Conservation (phyloP, 2,888 invertebrate species). For the Bursaphelenchus okinawaensis region DNA sequence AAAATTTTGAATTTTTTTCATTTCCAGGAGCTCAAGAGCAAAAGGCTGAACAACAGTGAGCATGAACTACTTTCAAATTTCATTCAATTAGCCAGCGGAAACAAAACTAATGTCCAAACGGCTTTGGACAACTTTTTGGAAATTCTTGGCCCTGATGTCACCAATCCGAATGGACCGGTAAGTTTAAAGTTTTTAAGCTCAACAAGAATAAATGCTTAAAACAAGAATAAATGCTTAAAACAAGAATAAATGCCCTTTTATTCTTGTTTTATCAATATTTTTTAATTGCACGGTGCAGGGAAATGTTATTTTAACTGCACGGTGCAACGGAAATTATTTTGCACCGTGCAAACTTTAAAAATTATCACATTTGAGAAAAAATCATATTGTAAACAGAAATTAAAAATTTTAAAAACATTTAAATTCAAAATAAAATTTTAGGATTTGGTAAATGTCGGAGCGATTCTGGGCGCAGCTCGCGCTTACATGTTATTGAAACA, state of each 20-base stretch:
- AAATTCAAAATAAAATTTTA: too few relatives aligned
- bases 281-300: not conserved
- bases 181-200: too few relatives aligned
- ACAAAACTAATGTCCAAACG: constrained; percentile 75
- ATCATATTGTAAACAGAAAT: too few relatives aligned
- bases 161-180: not conserved
- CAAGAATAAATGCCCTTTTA: not conserved
- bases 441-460: constrained; percentile 67
- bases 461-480: constrained; percentile 77
- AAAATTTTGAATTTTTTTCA: too few relatives aligned
- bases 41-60: constrained; percentile 38
- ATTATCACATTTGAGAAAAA: too few relatives aligned
- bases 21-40: constrained; percentile 42
- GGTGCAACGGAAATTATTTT: too few relatives aligned
- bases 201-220: too few relatives aligned
- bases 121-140: constrained; percentile 75
- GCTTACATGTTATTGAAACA: constrained; percentile 83
- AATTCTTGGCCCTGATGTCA: constrained; percentile 69
- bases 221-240: constrained; percentile 1
- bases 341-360: too few relatives aligned
- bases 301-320: too few relatives aligned
- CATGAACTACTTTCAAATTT: constrained; percentile 69
- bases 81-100: constrained; percentile 74
- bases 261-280: not conserved
- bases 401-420: too few relatives aligned